Evolutionary conservation across 2,888 invertebrate species (phyloP).

Genomic region (Agrilus cyanescens): DNA sequence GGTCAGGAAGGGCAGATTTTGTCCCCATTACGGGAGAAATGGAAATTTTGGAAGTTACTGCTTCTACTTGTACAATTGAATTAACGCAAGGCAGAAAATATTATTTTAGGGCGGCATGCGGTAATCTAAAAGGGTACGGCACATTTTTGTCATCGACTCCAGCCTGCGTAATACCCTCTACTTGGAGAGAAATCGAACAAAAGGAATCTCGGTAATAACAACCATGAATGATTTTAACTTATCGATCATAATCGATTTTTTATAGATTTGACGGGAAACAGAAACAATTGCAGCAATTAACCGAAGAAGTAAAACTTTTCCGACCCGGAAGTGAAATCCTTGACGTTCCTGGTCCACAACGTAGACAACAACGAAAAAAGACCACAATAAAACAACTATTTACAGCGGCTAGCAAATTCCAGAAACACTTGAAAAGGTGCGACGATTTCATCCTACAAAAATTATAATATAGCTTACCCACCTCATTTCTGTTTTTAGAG

Average conservation of each 20-base stretch:
- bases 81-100: constrained; percentile 78
- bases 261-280: constrained; percentile 53
- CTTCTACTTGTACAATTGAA: constrained; percentile 50
- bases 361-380: constrained; percentile 70
- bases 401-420: constrained; percentile 92
- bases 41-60: constrained; percentile 59
- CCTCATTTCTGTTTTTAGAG: constrained; percentile 45
- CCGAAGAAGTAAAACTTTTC: constrained; percentile 54
- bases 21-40: constrained; percentile 67
- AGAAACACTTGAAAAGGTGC: constrained; percentile 78
- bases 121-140: constrained; percentile 88
- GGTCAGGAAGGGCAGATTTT: constrained; percentile 82
- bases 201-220: constrained; percentile 42
- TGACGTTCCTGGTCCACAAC: constrained; percentile 51
- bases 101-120: constrained; percentile 83
- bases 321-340: constrained; percentile 49
- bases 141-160: constrained; percentile 65
- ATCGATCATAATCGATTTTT: not conserved
- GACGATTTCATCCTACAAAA: constrained; percentile 3
- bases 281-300: constrained; percentile 62
- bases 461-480: not conserved
- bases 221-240: not conserved
- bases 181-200: constrained; percentile 81
- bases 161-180: constrained; percentile 77
- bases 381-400: constrained; percentile 83